Base-by-base conservation (phyloP, 2,888 invertebrate genomes). In the Zygothrica quintamaculata region DNA sequence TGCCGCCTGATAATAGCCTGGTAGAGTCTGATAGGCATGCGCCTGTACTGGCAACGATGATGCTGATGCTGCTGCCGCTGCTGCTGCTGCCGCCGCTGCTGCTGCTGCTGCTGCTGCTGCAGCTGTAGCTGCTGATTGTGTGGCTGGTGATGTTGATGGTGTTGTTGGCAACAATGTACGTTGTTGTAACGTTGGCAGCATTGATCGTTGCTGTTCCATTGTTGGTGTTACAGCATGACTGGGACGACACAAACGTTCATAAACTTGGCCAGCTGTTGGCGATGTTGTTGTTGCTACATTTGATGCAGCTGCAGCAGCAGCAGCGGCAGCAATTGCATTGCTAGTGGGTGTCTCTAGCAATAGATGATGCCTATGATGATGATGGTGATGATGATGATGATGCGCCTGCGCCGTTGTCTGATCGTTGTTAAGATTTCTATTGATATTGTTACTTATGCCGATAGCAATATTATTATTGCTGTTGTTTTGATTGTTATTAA, bases 301-400 rank as follows among this genome's bases (percentile, higher is more conserved):
- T 60, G 67, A 15, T 69, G 74, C 61, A 70, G 69, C 16, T 56
- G 50, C 4, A 29, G 57, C 25, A 15, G 50, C 7, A 13, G 36
- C n/a, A 36, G 57, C 16, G n/a, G 42, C 5, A 1, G 65, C 11
- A 47, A 77, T 77, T 65, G 77, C 57, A 39, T 42, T 64, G 40
- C 60, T 60, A 9, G 56, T 51, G 3, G 78, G 82, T 16, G 85
- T 78, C 37, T 79, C 86, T 56, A 79, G 61, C 61, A 79, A 25
- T 60, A 88, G 84, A 71, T 87, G 88, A 74, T 88, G 79, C 44
- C 81, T 72, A 50, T 84, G 85, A 74, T 88, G 81, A 48, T 86
- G 80, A 60, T 86, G 84, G 26, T 84, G 84, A 50, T 81, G 82
- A 73, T 81, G 82, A 73, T 81, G 76, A 59, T 76, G 87, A 57